Conservation (phyloP, 2,797 vertebrate genomes). For the Streptopelia turtur region DNA sequence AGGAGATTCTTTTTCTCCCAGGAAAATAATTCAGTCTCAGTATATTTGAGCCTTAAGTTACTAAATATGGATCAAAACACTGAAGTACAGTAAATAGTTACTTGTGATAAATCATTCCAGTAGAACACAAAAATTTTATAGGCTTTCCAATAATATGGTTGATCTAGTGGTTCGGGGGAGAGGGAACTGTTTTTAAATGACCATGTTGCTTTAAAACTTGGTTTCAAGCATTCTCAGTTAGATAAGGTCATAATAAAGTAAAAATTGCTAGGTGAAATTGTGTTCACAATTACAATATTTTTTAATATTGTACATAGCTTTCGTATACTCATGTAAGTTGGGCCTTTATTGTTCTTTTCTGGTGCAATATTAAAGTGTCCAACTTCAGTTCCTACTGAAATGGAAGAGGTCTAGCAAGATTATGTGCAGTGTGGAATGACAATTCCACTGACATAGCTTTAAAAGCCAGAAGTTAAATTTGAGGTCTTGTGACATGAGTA, state of each 20-base stretch:
- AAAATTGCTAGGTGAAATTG: not conserved
- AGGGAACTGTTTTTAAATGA: not conserved
- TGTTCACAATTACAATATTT: not conserved
- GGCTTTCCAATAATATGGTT: not conserved
- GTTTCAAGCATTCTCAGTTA: not conserved
- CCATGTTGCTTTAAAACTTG: not conserved
- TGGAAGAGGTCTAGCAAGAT: not conserved
- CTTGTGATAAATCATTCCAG: not conserved
- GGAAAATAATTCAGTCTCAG: not conserved
- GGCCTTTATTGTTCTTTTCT: not conserved
- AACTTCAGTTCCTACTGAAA: not conserved
- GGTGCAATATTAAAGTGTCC: not conserved
- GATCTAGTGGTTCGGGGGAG: not conserved
- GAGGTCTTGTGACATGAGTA: not conserved
- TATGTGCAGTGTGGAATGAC: not conserved
- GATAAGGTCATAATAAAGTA: not conserved
- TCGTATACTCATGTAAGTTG: not conserved
- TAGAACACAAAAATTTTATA: not conserved
- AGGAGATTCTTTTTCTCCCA: not conserved
- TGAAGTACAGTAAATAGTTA: not conserved
- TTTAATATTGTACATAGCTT: not conserved
- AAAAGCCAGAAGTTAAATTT: not conserved
- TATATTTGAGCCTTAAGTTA: not conserved
- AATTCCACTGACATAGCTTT: not conserved
- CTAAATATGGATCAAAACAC: constrained; percentile 20